These are phyloP conservation scores for Furcula furcula DNA, from an alignment of 2,888 invertebrate species.

Conservation along the genomic window DNA sequence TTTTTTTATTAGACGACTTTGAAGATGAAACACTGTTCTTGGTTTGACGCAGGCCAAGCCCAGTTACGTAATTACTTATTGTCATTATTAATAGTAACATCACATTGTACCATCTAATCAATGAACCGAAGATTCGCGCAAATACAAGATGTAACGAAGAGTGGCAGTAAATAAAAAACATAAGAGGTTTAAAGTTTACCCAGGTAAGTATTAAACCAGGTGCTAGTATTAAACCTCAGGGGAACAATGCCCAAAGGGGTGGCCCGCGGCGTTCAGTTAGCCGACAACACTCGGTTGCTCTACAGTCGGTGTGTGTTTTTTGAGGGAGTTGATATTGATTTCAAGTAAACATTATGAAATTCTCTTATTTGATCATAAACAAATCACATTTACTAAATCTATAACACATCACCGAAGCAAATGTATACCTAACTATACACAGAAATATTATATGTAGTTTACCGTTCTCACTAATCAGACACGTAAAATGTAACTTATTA, in stretches of 20 bases:
- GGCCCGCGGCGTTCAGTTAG: slow-evolving; percentile 53
- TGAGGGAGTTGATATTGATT: slow-evolving; percentile 57
- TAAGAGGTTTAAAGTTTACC: slow-evolving; percentile 62
- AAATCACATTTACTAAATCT: slow-evolving; percentile 10
- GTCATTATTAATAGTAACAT: no score
- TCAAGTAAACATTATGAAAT: slow-evolving; percentile 35
- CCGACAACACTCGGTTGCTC: slow-evolving; percentile 48
- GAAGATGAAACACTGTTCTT: neutral
- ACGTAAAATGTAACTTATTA: no score
- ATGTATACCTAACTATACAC: no score
- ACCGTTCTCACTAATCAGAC: no score
- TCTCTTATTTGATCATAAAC: slow-evolving; percentile 16
- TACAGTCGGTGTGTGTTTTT: slow-evolving; percentile 47
- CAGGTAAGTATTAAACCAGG: slow-evolving; percentile 70
- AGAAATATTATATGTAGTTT: no score
- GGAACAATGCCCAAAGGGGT: slow-evolving; percentile 55
- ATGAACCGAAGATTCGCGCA: no score
- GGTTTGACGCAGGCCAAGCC: neutral
- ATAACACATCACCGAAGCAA: no score
- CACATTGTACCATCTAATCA: no score
- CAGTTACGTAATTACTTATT: no score
- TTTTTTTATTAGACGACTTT: no score
- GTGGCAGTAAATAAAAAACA: slow-evolving; percentile 56
- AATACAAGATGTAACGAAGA: slow-evolving; percentile 35
- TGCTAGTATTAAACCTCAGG: slow-evolving; percentile 61